These are phyloP conservation scores for Seira sanloemensis DNA, from an alignment of 2,888 invertebrate genomes.

Conservation along the genomic window DNA sequence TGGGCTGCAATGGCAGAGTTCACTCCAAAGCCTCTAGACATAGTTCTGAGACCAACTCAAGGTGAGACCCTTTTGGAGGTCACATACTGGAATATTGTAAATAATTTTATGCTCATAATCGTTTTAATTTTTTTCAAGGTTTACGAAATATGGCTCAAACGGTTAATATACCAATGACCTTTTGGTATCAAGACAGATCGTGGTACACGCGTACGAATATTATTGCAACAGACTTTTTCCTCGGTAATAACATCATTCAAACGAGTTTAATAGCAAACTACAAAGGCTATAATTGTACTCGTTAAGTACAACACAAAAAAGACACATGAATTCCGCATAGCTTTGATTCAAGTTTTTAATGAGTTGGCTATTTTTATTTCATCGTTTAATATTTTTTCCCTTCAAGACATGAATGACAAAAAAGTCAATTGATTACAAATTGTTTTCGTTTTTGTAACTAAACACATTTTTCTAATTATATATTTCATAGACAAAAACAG, in stretches of 20 bases:
- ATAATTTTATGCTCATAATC: too few relatives aligned
- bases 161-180: slow-evolving; percentile 75
- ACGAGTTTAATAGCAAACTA: slow-evolving; percentile 71
- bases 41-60: slow-evolving; percentile 76
- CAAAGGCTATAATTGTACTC: slow-evolving; percentile 69
- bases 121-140: too few relatives aligned
- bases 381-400: slow-evolving; percentile 5
- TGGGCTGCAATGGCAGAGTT: slow-evolving; percentile 79
- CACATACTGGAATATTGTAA: neutral
- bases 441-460: neutral
- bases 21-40: slow-evolving; percentile 77
- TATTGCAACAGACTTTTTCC: slow-evolving; percentile 71
- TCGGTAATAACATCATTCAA: slow-evolving; percentile 68
- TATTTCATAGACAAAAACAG: neutral
- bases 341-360: neutral
- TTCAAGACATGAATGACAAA: slow-evolving; percentile 1
- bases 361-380: neutral
- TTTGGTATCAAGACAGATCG: slow-evolving; percentile 69
- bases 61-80: too few relatives aligned
- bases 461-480: neutral
- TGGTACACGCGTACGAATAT: slow-evolving; percentile 70
- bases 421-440: neutral
- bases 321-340: neutral
- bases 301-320: slow-evolving; percentile 18
- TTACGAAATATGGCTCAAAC: slow-evolving; percentile 77